Base-by-base conservation (phyloP, 1,140 invertebrate species). In the Caligus rogercresseyi region DNA sequence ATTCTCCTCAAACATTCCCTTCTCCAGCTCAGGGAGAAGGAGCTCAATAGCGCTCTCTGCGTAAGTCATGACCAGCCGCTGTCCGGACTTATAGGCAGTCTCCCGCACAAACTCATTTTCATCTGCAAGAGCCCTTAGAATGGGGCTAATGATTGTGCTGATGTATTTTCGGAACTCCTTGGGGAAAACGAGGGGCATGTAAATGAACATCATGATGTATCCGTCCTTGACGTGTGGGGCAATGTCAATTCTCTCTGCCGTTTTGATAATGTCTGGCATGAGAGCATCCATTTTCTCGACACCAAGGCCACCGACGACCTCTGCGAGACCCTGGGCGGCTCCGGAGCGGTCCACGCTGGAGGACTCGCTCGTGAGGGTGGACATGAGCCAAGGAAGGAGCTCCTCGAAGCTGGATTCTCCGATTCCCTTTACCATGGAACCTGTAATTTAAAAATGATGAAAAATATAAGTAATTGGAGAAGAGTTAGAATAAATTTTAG, bases 191-290 rank as follows among this genome's bases (percentile, higher is more conserved):
- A 85, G 84, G 0, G 96, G 96, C 83, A 99, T 87, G 73, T 98
- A 99, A 71, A 98, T 98, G 73, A 97, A 99, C 87, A 99, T 92
- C 89, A 98, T 96, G 54, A 99, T 96, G 74, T 98, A 99, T 23
- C 96, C 96, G 77, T 99, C 96, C 69, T 96, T 90, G 0, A 98
- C 93, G 73, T 97, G 90, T 1, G 95, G 89, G 14, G 91, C 89
- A 67, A 98, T 91, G 73, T 98, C 93, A 0, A 83, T 83, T 64
- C 88, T 77, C 74, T 96, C 90, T 0, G 94, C 91, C 0, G 93
- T 97, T 24, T 83, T 79, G 66, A 99, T 97, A 65, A 99, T 96
- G 72, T 97, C 92, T 77, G 92, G 93, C 93, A 99, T 98, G 16
- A 98, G 79, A 72, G 89, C 91, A 67, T 96, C 84, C 54, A 99